Base-by-base conservation (phyloP, 2,797 vertebrate species). In the Parambassis ranga region DNA sequence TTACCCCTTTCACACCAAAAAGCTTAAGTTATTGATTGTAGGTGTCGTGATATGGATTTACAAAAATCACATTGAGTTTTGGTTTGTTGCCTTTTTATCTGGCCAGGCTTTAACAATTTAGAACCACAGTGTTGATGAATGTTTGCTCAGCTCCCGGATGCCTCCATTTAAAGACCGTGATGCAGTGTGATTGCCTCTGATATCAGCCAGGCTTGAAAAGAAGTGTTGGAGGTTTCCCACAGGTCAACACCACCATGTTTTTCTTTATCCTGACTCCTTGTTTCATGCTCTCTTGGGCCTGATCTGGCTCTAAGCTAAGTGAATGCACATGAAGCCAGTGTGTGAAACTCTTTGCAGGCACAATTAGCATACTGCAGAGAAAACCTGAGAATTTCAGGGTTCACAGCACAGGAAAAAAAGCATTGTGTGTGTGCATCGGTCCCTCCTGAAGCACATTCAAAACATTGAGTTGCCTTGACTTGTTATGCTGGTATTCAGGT, bases 211-310 rank as follows among this genome's bases (percentile, higher is more conserved):
- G 22, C 36, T 74, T 77, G 37, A 65, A 67, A 65, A 37, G 13
- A 44, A 61, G 39, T 32, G 50, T 22, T 16, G 36, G 35, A 64
- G 39, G 48, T 66, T 65, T 80, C 57, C 59, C 70, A 65, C 30
- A 71, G 71, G 58, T 82, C 76, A 75, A 36, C 38, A 41, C 18
- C 53, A 49, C 43, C 30, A 48, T 66, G 58, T 65, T 79, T 68
- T 67, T 28, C 23, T 64, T 81, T 13, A 65, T 36, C 41, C 59
- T 56, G 41, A n/a, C 33, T 64, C 22, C 46, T 66, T 56, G 46
- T 61, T 75, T 79, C 56, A 62, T 59, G 70, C 73, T 74, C 37
- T 63, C 65, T 61, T 37, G 35, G 20, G 20, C 27, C 33, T 74
- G 38, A 81, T 58, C 61, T 72, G 11, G 2, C 58, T 68, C 55